Evolutionary conservation across 1,140 invertebrate species (phyloP).

Genomic region (Drosophila ficusphila): DNA sequence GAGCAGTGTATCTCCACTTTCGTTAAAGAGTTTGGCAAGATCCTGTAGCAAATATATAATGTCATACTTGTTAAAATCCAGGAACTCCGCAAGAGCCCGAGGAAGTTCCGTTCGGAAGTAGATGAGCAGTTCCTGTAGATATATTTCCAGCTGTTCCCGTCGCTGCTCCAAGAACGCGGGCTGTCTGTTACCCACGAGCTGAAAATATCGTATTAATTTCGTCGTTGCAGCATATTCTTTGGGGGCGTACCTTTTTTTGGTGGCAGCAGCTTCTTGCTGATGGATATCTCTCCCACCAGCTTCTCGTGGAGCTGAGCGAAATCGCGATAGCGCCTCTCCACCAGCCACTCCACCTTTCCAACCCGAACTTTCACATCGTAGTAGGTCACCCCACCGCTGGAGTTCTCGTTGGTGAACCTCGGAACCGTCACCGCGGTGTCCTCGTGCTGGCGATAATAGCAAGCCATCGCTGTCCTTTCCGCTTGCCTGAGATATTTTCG

Average conservation of each 20-base stretch:
- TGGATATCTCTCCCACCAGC: constrained; percentile 90
- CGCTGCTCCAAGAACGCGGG: constrained; percentile 94
- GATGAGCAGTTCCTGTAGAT: constrained; percentile 90
- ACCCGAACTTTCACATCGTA: constrained; percentile 89
- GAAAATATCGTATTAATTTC: constrained; percentile 29
- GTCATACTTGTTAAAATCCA: constrained; percentile 93
- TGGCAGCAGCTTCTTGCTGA: constrained; percentile 93
- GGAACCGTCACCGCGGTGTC: constrained; percentile 87
- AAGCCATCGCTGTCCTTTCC: constrained; percentile 86
- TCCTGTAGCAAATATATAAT: constrained; percentile 92
- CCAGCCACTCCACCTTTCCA: constrained; percentile 90
- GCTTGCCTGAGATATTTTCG: constrained; percentile 9
- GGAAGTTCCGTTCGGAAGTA: constrained; percentile 88
- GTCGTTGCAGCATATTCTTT: neutral
- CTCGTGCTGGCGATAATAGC: constrained; percentile 86
- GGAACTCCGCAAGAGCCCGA: constrained; percentile 89
- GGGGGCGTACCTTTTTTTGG: constrained; percentile 91
- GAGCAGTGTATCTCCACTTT: constrained; percentile 88
- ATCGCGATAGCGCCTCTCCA: constrained; percentile 94
- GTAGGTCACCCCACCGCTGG: constrained; percentile 86
- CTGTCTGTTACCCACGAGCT: constrained; percentile 89
- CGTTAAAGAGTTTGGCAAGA: constrained; percentile 89
- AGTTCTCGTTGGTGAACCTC: constrained; percentile 84
- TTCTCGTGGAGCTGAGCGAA: constrained; percentile 94
- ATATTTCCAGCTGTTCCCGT: constrained; percentile 90